Evolutionary conservation across 2,113 vertebrate genomes (phyloP).

Genomic region (Chloebia gouldiae): DNA sequence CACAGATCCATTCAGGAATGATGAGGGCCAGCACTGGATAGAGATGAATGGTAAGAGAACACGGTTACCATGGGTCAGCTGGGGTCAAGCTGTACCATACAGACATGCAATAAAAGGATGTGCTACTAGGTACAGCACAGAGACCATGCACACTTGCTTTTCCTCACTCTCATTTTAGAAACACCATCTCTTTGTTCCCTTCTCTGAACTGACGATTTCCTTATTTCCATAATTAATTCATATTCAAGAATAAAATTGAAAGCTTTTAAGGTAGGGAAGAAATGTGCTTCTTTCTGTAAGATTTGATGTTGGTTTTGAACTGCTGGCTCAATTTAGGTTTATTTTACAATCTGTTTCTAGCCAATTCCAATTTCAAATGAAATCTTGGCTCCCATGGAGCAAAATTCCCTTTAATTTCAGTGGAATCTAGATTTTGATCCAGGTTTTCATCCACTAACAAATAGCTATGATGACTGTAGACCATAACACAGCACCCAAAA

Average conservation of each 20-base stretch:
- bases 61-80: rapidly evolving
- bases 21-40: not conserved
- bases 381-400: not conserved
- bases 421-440: slow-evolving; percentile 19
- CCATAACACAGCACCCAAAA: slow-evolving; percentile 2
- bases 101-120: not conserved
- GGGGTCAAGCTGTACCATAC: not conserved
- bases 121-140: not conserved
- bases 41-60: not conserved
- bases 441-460: not conserved
- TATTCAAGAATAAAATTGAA: not conserved
- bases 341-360: slow-evolving; percentile 42
- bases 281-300: not conserved
- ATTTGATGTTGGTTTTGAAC: not conserved
- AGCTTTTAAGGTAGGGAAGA: not conserved
- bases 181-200: not conserved
- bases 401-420: slow-evolving; percentile 47
- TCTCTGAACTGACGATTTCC: not conserved
- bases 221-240: not conserved
- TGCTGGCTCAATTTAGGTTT: slow-evolving; percentile 10
- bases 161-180: not conserved
- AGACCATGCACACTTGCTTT: not conserved
- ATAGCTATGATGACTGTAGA: not conserved
- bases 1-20: rapidly evolving
- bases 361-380: slow-evolving; percentile 34